Base-by-base conservation (phyloP, 2,113 vertebrate genomes). In the Argyrosomus japonicus region DNA sequence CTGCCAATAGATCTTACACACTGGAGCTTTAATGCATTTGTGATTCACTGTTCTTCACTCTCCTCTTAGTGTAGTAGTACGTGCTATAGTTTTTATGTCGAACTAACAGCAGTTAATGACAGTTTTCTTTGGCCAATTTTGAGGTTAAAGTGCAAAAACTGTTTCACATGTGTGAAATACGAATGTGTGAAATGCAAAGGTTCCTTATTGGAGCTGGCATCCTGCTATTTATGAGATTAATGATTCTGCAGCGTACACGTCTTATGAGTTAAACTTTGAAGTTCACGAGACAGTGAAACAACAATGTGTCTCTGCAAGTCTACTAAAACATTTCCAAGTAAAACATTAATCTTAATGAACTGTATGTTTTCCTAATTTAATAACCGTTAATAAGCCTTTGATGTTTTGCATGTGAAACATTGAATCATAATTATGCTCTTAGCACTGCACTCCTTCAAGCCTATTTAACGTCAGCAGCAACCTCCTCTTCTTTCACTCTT, bases 331-430 rank as follows among this genome's bases (percentile, higher is more conserved):
- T 45, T 17, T 67, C 32, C n/a, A 51, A 77, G 50, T 23, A 50
- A 84, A 45, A 3, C 48, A 45, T 83, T 47, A 8, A 73, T 87
- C 77, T 21, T 79, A 50, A 82, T 83, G 68, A 51, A 15, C 2
- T 73, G 50, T 15, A 43, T 60, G 65, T 63, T 72, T 71, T 72
- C 23, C 36, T 70, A 32, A 79, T 71, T 75, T 54, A 56, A 67
- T 53, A 61, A 25, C 21, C n/a, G 1, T 65, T 82, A 70, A 71
- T 75, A 71, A 14, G 23, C 32, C 70, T 81, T 78, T 87, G 71
- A 84, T 86, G 77, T 80, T 88, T 84, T 36, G 21, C 29, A 53
- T 63, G 48, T 54, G 47, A 75, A 79, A 74, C 72, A 69, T 27
- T 68, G 54, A 73, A 82, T 84, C 71, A 36, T 77, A 85, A 87